Base-by-base conservation (phyloP, 2,888 invertebrate genomes). In the Eupeodes luniger region DNA sequence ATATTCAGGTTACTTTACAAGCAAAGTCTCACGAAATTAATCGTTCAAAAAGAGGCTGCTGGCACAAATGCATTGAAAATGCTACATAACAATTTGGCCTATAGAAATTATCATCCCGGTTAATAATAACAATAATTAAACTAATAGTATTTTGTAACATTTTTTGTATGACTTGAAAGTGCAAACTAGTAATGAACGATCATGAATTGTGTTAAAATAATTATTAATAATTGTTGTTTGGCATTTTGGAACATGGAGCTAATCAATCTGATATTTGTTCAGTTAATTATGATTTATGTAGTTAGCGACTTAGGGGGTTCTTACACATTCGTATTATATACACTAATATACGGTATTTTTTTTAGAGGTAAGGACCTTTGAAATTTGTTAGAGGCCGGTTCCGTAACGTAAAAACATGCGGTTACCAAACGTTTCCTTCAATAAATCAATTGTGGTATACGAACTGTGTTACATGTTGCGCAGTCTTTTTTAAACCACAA, bases 1-100 rank as follows among this genome's bases (percentile, higher is more conserved):
- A n/a, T 67, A 84, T 84, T 83, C 69, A 67, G 79, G 83, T 83
- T 79, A 75, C 74, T 62, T 69, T 69, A 51, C 51, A 16, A 44
- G 40, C 27, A 27, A 9, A 49, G 55, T 47, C 47, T 84, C 67
- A 62, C 53, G 59, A 67, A 78, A 78, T 78, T 44, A 74, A 70
- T 59, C 19, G 62, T 36, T 55, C 49, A 34, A 49, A 64, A 34
- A 64, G 44, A 61, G 12, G 61, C 6, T 44, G 19, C 16, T 14
- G 16, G 16, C 12, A 49, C 1, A 36, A 36, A 44, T 76, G 19
- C 11, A 66, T 47, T 27, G 19, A 5, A 27, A 47, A n/a, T 16
- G 34, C 6, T 47, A 47, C 16, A 19, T 16, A 7, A 34, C 16
- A 57, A 16, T 72, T 14, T 53, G 9, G 49, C n/a, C 53, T 53